Percentiles rank a stretch among this genome's conserved stretches.
These are phyloP conservation scores for Papilio elwesi DNA, from an alignment of 2,888 invertebrate genomes.

Conservation along the genomic window DNA sequence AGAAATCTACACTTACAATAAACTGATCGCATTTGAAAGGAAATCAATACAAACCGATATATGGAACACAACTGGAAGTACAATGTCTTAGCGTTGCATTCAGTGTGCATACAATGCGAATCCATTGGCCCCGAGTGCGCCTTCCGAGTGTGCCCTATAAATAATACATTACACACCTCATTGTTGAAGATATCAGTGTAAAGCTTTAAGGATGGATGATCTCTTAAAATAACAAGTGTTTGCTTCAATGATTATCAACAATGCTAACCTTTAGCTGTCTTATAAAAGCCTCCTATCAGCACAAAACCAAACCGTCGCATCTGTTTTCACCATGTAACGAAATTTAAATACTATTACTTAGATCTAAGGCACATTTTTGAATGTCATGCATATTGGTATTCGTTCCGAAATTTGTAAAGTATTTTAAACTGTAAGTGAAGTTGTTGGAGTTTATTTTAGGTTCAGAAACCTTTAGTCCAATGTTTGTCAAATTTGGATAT, in stretches of 20 bases:
- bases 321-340: slow-evolving; percentile 38
- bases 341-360: not conserved
- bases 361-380: slow-evolving; percentile 43
- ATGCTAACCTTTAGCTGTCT: slow-evolving; percentile 81
- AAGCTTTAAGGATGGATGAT: slow-evolving; percentile 83
- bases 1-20: slow-evolving; percentile 12
- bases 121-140: slow-evolving; percentile 71
- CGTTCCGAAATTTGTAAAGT: not conserved
- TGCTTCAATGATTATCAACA: slow-evolving; percentile 84
- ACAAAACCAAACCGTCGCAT: slow-evolving; percentile 46
- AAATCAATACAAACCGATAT: slow-evolving; percentile 60
- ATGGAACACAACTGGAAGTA: slow-evolving; percentile 65
- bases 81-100: slow-evolving; percentile 61
- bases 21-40: slow-evolving; percentile 18
- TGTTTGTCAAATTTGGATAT: slow-evolving; percentile 59
- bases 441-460: slow-evolving; percentile 44
- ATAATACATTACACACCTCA: slow-evolving; percentile 82
- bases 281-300: slow-evolving; percentile 71
- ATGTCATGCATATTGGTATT: not conserved
- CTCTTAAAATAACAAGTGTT: slow-evolving; percentile 85
- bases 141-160: slow-evolving; percentile 82
- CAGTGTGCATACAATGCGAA: slow-evolving; percentile 57
- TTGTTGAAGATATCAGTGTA: slow-evolving; percentile 74
- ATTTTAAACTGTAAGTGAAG: slow-evolving; percentile 44
- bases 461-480: slow-evolving; percentile 32